Evolutionary conservation across 2,888 invertebrate species (phyloP).

Genomic region (Bombylius major): DNA sequence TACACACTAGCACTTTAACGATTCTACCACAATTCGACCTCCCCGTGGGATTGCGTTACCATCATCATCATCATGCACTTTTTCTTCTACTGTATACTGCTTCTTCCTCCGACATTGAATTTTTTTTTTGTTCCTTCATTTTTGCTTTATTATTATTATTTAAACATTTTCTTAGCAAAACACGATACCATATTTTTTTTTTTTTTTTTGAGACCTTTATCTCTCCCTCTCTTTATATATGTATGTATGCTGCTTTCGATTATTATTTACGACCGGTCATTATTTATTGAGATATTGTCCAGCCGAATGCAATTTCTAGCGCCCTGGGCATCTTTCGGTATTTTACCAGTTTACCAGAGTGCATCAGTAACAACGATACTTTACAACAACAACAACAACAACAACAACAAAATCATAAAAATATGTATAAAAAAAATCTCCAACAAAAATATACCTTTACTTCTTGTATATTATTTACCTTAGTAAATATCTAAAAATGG

Average conservation of each 20-base stretch:
- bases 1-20: not conserved
- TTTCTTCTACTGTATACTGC: not conserved
- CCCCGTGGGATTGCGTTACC: conserved; percentile 4
- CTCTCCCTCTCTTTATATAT: not conserved
- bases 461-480: no score
- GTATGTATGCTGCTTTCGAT: conserved; percentile 18
- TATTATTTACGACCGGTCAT: conserved; percentile 31
- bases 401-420: no score
- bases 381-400: no score
- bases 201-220: not conserved
- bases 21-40: conserved; percentile 1
- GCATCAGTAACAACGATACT: no score
- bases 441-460: no score
- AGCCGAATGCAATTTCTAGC: conserved; percentile 27
- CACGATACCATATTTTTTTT: not conserved
- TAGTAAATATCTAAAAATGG: no score
- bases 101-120: not conserved
- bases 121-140: not conserved
- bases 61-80: not conserved
- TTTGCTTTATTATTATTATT: not conserved
- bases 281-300: conserved; percentile 31
- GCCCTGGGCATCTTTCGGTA: conserved; percentile 22
- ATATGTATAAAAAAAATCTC: no score
- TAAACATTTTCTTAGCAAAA: not conserved
- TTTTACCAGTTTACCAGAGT: not conserved